phyloP scores from a whole-genome alignment of 2,113 vertebrate species.

The Cricetomys ansorgei region DNA sequence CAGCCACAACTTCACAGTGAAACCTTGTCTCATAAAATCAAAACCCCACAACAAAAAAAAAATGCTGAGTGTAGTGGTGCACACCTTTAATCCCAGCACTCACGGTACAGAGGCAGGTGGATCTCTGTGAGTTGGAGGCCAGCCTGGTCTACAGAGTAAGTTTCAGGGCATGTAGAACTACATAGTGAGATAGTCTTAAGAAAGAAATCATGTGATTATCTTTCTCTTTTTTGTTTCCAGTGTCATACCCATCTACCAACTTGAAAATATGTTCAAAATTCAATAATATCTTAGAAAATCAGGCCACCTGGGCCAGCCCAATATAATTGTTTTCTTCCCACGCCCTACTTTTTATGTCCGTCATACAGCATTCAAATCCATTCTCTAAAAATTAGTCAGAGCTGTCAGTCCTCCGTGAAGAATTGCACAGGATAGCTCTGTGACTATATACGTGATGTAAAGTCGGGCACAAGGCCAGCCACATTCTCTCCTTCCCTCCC shows the following conservation, averaged over 20 bases:
- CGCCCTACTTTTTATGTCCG: not conserved
- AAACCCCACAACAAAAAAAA: not conserved
- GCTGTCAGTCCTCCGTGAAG: not conserved
- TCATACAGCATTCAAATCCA: not conserved
- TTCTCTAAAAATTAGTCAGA: not conserved
- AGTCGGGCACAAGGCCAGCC: not conserved
- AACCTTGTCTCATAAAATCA: not conserved
- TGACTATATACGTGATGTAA: not conserved
- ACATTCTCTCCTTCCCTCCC: not conserved
- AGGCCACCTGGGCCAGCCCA: not conserved
- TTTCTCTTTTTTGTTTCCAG: not conserved
- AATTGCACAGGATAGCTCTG: not conserved
- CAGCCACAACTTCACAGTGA: not conserved
- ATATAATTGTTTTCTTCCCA: not conserved
- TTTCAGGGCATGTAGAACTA: not conserved
- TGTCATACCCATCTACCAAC: not conserved
- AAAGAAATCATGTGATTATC: not conserved
- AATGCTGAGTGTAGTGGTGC: not conserved
- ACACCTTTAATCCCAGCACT: not conserved
- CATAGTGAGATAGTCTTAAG: not conserved
- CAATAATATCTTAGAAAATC: not conserved
- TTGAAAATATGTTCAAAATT: not conserved
- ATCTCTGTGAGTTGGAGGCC: not conserved
- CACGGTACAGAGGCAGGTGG: not conserved
- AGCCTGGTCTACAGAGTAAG: not conserved